phyloP scores from a whole-genome alignment of 2,888 invertebrate species.

The Mellilla xanthometata region DNA sequence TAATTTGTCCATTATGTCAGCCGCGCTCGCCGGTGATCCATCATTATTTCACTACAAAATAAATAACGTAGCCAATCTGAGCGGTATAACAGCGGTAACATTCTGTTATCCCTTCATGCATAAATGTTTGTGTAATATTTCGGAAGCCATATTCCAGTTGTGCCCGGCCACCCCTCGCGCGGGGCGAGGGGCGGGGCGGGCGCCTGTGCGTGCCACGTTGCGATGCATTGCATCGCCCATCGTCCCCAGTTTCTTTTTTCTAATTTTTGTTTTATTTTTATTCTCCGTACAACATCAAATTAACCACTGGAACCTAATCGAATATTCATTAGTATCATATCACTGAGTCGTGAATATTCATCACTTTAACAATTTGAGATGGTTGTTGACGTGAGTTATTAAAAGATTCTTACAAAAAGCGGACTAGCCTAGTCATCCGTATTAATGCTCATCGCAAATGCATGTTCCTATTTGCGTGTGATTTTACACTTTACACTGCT shows the following conservation, averaged over 20 bases:
- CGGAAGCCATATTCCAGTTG: constrained; percentile 59
- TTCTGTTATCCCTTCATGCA: constrained; percentile 76
- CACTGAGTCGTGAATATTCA: background rate
- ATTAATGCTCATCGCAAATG: constrained; percentile 32
- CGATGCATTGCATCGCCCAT: constrained; percentile 41
- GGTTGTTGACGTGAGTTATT: constrained; percentile 11
- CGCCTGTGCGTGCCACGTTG: constrained; percentile 46
- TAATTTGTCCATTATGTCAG: constrained; percentile 59
- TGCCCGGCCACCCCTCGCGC: constrained; percentile 41
- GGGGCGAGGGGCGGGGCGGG: constrained; percentile 23
- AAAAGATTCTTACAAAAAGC: constrained; percentile 17
- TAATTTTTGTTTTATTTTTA: constrained; percentile 30
- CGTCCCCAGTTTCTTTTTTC: constrained; percentile 54
- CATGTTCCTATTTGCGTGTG: constrained; percentile 56
- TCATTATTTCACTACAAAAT: constrained; percentile 47
- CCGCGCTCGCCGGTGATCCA: constrained; percentile 45
- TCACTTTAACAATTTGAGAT: constrained; percentile 1
- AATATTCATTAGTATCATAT: constrained; percentile 1
- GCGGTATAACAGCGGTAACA: constrained; percentile 59
- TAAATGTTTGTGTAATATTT: constrained; percentile 78
- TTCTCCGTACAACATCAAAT: background rate
- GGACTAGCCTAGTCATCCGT: constrained; percentile 20
- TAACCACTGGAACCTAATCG: background rate
- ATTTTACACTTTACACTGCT: constrained; percentile 66
- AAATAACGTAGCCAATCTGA: constrained; percentile 63